phyloP scores from a whole-genome alignment of 2,888 invertebrate genomes.

The Hemaris fuciformis region DNA sequence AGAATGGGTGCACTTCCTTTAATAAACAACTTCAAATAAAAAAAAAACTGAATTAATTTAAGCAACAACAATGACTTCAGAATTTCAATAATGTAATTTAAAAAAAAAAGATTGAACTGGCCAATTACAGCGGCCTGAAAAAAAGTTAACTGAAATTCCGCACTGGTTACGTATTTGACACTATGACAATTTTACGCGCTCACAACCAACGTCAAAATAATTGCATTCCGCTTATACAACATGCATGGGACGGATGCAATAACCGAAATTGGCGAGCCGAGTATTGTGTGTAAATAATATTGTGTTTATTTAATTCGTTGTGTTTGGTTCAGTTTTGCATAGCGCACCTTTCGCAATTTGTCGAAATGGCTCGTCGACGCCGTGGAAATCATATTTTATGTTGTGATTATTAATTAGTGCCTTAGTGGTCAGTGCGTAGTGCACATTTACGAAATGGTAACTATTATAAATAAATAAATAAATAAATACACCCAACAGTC shows the following conservation, averaged over 20 bases:
- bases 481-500: no score
- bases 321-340: conserved; percentile 23
- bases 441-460: background rate
- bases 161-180: background rate
- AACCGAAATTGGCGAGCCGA: conserved; percentile 35
- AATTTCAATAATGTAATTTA: no score
- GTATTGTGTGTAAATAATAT: conserved; percentile 24
- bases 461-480: background rate
- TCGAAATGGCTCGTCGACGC: background rate
- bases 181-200: conserved; percentile 21
- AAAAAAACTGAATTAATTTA: no score
- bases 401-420: conserved; percentile 14
- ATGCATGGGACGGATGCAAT: conserved; percentile 52
- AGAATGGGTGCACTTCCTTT: no score
- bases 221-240: conserved; percentile 48
- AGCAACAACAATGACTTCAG: no score
- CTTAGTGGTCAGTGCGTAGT: background rate
- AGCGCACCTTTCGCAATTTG: conserved; percentile 7
- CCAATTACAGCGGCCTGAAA: no score
- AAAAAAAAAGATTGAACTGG: background rate
- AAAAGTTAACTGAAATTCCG: background rate
- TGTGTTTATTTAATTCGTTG: conserved; percentile 41
- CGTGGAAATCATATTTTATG: conserved; percentile 15
- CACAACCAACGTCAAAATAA: conserved; percentile 38
- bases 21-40: background rate